Percentiles rank a stretch among this genome's conserved stretches.
These are phyloP conservation scores for Epirrita christyi DNA, from an alignment of 2,888 invertebrate genomes.

Conservation along the genomic window DNA sequence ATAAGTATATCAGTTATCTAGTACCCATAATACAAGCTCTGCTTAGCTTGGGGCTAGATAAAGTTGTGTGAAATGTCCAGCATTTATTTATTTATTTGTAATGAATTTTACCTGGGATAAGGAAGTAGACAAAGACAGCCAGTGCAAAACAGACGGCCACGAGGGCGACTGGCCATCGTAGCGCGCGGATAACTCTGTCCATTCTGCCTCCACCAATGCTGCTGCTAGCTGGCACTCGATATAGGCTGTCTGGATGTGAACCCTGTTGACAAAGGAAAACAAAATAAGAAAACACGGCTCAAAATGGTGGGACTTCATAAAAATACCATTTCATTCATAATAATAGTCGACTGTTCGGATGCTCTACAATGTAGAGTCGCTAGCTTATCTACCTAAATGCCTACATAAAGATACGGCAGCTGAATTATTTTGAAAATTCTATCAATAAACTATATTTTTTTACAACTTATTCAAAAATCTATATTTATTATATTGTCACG, in stretches of 20 bases:
- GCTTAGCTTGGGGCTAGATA: not conserved
- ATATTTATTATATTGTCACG: not conserved
- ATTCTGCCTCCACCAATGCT: slow-evolving; percentile 55
- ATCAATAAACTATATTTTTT: too few relatives aligned
- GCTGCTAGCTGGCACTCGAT: slow-evolving; percentile 65
- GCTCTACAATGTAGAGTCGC: too few relatives aligned
- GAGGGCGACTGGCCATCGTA: slow-evolving; percentile 79
- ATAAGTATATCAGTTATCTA: too few relatives aligned
- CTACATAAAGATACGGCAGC: too few relatives aligned
- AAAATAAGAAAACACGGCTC: not conserved
- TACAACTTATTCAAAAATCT: too few relatives aligned
- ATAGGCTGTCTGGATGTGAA: slow-evolving; percentile 80
- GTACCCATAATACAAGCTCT: too few relatives aligned
- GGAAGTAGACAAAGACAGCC: slow-evolving; percentile 79
- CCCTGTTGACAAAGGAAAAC: slow-evolving; percentile 62
- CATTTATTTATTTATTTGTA: slow-evolving; percentile 3
- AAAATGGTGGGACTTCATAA: not conserved
- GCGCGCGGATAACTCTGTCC: slow-evolving; percentile 61
- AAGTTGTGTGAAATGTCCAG: not conserved
- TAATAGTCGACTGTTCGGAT: too few relatives aligned
- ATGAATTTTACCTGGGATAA: slow-evolving; percentile 72
- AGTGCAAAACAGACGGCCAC: slow-evolving; percentile 74
- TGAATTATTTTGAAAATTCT: too few relatives aligned
- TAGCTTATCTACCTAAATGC: too few relatives aligned
- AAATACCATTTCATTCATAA: not conserved